Evolutionary conservation across 2,888 invertebrate species (phyloP).

Genomic region (Hololepta plana): DNA sequence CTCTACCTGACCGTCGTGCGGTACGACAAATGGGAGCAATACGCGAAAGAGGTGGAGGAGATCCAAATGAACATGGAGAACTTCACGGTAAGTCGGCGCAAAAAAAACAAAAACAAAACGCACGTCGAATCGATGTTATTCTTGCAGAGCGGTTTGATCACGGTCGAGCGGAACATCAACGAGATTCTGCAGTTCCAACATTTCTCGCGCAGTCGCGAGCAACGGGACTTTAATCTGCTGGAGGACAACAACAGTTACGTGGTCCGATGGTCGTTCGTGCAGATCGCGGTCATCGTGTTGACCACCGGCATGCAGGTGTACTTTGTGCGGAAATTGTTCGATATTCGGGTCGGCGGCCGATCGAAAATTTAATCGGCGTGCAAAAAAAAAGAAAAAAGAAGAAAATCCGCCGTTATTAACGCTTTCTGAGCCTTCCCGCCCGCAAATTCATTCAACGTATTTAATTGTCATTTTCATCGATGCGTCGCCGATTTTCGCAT

Average conservation of each 20-base stretch:
- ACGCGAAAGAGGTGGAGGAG: conserved; percentile 74
- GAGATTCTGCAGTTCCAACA: conserved; percentile 73
- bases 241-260: conserved; percentile 72
- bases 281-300: conserved; percentile 63
- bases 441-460: background rate
- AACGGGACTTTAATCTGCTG: conserved; percentile 65
- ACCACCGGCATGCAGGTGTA: conserved; percentile 70
- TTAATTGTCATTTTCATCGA: too few species aligned
- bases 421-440: background rate
- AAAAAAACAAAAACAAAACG: too few species aligned
- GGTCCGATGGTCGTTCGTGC: conserved; percentile 74
- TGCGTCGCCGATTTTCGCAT: too few species aligned
- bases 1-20: conserved; percentile 80
- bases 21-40: conserved; percentile 87
- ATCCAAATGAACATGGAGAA: conserved; percentile 76
- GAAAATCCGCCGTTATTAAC: background rate
- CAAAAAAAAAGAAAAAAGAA: conserved; percentile 1
- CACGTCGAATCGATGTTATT: too few species aligned
- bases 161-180: conserved; percentile 70
- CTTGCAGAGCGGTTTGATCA: conserved; percentile 54
- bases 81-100: conserved; percentile 63
- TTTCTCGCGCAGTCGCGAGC: conserved; percentile 59
- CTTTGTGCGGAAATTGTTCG: conserved; percentile 79
- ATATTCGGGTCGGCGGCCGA: conserved; percentile 47
- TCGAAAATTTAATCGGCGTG: conserved; percentile 37